Evolutionary conservation across 2,797 vertebrate species (phyloP), one percentile per base, ranked within the genome.

Genomic region (Pseudochirops cupreus): DNA sequence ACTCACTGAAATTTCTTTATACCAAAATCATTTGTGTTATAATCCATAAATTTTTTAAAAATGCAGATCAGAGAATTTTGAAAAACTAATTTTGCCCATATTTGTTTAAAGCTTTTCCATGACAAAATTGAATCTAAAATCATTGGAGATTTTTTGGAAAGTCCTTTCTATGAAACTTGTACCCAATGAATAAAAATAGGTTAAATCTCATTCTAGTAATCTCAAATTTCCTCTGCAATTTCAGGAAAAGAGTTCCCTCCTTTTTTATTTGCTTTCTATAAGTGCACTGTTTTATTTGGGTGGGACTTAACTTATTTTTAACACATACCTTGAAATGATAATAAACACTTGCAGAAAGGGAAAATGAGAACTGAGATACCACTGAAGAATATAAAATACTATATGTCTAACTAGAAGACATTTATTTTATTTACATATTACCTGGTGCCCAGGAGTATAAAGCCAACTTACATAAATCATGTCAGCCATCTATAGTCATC

Each of bases 381-480:
- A 57, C 1, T 9, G 29, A 28, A 55, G 53, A 12, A 33, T 89
- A 11, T 91, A 95, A 96, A 92, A 82, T 74, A 46, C 39, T 52
- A 18, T 92, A 53, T 54, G 10, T 46, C 14, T 31, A 54, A 93
- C 11, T 13, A 53, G 50, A n/a, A 52, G 91, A 46, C 55, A 91
- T 52, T 91, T 94, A 56, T 58, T 87, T 93, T 92, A 95, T 33
- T 94, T 46, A 96, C 94, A 9, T 55, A 95, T 4, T 95, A 82
- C 28, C 39, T 55, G 58, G 93, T 18, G 96, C 94, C 92, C 1
- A 24, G n/a, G 89, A 54, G 74, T 91, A 91, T 95, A 97, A 97
- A 90, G 0, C 1, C 26, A 46, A 3, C 33, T 94, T 0, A 94
- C 9, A 96, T 46, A 96, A 97, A 97, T 87, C 89, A 91, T 14